A percentile compares a stretch with the other conserved stretches of the same genome.
Evolutionary conservation across 2,797 vertebrate genomes (phyloP).

Genomic region (Eulemur coronatus): DNA sequence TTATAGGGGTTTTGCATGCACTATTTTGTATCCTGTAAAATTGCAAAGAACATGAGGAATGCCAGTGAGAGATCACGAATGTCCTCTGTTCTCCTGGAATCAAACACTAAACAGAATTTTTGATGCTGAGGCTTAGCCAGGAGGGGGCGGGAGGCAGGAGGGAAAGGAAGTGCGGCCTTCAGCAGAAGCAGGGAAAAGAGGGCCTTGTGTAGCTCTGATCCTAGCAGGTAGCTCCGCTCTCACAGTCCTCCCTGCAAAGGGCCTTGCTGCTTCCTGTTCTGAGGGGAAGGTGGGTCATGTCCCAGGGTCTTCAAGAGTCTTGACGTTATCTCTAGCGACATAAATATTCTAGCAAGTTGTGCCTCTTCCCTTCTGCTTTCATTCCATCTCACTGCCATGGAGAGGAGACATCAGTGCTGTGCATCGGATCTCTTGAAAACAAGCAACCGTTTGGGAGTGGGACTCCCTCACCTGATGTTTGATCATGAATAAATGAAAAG

Average conservation of each 20-base stretch:
- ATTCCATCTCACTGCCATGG: not conserved
- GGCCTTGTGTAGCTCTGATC: not conserved
- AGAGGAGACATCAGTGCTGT: not conserved
- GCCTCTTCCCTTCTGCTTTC: not conserved
- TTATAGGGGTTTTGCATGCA: not conserved
- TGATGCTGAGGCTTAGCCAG: not conserved
- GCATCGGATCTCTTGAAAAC: not conserved
- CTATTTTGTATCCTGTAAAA: not conserved
- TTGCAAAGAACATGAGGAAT: not conserved
- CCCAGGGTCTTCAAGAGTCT: not conserved
- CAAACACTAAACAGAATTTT: constrained; percentile 54
- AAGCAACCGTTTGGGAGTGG: not conserved
- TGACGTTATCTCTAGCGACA: not conserved
- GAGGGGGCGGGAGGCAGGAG: not conserved
- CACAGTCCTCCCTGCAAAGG: no score
- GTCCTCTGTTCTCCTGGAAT: not conserved
- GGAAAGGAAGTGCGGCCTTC: accelerated
- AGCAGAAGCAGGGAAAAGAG: not conserved
- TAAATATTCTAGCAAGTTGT: not conserved
- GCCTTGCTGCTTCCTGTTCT: not conserved
- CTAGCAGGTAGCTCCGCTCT: not conserved
- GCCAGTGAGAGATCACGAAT: not conserved
- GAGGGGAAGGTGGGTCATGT: not conserved
- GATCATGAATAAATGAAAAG: constrained; percentile 58
- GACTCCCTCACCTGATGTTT: not conserved